These are phyloP conservation scores for Austrofundulus limnaeus DNA, from an alignment of 2,113 vertebrate species.

Conservation along the genomic window DNA sequence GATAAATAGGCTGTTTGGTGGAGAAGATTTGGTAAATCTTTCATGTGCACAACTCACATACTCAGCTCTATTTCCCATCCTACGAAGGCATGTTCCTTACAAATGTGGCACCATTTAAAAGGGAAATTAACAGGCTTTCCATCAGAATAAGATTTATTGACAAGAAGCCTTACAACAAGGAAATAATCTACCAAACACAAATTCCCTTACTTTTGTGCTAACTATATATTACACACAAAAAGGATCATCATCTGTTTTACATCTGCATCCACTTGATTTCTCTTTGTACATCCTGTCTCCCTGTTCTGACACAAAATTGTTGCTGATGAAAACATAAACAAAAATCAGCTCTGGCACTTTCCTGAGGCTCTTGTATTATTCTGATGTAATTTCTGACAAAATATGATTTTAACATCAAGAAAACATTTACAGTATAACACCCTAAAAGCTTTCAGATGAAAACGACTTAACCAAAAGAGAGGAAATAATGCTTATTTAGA, in stretches of 20 bases:
- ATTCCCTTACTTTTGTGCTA: too few relatives aligned
- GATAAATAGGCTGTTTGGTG: too few relatives aligned
- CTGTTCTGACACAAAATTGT: constrained; percentile 7
- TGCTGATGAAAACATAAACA: neutral
- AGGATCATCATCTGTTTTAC: neutral
- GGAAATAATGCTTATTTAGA: constrained; percentile 52
- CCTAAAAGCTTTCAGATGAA: constrained; percentile 54
- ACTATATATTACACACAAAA: neutral
- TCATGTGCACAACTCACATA: too few relatives aligned
- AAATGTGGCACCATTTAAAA: too few relatives aligned
- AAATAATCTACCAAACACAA: too few relatives aligned
- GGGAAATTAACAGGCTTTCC: too few relatives aligned
- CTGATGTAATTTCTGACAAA: constrained; percentile 65
- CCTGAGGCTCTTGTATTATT: constrained; percentile 26
- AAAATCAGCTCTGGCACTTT: constrained; percentile 29
- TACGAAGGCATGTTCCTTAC: too few relatives aligned
- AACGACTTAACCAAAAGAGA: constrained; percentile 29
- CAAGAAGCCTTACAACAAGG: too few relatives aligned
- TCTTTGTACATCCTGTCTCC: neutral
- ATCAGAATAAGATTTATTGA: too few relatives aligned
- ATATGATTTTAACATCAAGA: constrained; percentile 54
- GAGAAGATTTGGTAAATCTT: too few relatives aligned
- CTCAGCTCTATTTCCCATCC: too few relatives aligned
- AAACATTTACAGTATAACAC: constrained; percentile 60
- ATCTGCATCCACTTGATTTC: neutral